Conservation (phyloP, 2,113 vertebrate species). For the Bujurquina vittata region DNA sequence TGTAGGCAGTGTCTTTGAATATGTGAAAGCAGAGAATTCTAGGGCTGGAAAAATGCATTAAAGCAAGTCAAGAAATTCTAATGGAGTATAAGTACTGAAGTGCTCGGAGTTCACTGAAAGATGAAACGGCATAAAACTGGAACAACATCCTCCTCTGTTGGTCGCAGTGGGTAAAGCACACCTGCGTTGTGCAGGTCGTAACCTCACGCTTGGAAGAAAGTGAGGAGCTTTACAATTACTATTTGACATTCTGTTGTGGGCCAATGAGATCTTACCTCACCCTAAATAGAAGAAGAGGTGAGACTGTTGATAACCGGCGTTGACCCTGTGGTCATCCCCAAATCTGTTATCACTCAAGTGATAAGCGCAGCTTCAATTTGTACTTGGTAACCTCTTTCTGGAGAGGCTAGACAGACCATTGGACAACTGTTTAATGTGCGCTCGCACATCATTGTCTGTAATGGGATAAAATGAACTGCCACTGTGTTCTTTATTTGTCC, state of each 20-base stretch:
- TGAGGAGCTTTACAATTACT: constrained; percentile 2
- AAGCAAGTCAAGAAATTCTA: background rate
- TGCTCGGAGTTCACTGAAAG: background rate
- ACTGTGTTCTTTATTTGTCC: background rate
- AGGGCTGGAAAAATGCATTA: background rate
- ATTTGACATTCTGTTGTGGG: constrained; percentile 3
- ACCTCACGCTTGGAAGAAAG: background rate
- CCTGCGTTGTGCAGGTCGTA: background rate
- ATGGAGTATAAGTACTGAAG: background rate
- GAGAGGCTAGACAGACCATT: constrained; percentile 13
- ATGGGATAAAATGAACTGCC: background rate
- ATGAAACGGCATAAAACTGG: background rate
- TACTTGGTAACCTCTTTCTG: constrained; percentile 29
- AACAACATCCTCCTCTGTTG: constrained; percentile 47
- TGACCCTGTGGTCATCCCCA: constrained; percentile 38
- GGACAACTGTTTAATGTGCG: constrained; percentile 16
- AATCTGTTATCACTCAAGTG: constrained; percentile 43
- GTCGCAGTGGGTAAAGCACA: background rate
- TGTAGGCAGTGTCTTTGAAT: background rate
- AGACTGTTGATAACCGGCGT: constrained; percentile 22
- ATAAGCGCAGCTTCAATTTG: constrained; percentile 47
- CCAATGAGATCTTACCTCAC: background rate
- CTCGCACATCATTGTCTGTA: background rate
- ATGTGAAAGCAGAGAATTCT: background rate
- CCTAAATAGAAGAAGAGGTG: constrained; percentile 36